Base-by-base conservation (phyloP, 2,113 vertebrate genomes). In the Oryzias woworae region DNA sequence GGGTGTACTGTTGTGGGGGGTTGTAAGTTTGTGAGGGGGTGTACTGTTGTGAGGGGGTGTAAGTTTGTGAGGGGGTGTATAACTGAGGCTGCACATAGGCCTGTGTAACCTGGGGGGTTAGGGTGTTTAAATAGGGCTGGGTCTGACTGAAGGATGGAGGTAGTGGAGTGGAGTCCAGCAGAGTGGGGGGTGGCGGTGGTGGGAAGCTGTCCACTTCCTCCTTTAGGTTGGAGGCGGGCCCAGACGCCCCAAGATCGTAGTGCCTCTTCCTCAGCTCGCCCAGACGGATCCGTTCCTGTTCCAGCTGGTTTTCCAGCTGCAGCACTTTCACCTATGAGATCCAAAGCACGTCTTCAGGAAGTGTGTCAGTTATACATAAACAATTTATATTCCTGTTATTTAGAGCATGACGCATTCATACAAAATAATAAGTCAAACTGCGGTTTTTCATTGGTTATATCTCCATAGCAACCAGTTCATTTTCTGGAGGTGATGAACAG, bases 191-290 rank as follows among this genome's bases (percentile, higher is more conserved):
- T 0, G 90, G 85, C 0, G 85, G 82, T 1, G 89, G 86, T 0
- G 90, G 88, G 60, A 92, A 90, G 48, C 62, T 58, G 4, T 88
- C 78, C 2, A 31, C 20, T 4, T 51, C 78, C 3, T 67, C 81
- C 0, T 46, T 28, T 0, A n/a, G 16, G 7, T 89, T 85, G 65
- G 85, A 88, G 70, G 80, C 85, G 47, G 91, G 80, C 0, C 85
- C 92, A 1, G 93, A 77, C 0, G 87, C 88, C 0, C 92, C 93
- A 36, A 98, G 84, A 14, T 96, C 89, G 0, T 99, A 98, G 83
- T 99, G 96, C 72, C 94, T 95, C 83, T 95, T 97, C 62, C 96
- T 92, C 60, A 97, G 92, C 66, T 95, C 96, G 3, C 97, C 96
- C 60, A 98, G 88, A 14, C 93, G 94, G 41, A 95, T 90, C 4